Conservation (phyloP, 2,888 invertebrate species). For the Ennomos quercinarius region DNA sequence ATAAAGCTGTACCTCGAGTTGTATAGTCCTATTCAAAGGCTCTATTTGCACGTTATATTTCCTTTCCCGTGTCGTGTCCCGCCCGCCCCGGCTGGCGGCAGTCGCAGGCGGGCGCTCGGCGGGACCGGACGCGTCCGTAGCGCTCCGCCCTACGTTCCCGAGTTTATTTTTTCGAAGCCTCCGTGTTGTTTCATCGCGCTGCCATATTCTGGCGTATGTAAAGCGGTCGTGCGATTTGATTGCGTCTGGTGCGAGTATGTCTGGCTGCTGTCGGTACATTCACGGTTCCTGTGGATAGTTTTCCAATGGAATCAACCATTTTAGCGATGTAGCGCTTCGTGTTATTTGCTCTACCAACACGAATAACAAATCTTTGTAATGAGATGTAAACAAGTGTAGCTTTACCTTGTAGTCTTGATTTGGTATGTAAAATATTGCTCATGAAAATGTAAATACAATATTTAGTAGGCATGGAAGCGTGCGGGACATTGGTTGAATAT, state of each 20-base stretch:
- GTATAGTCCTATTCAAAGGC: constrained; percentile 15
- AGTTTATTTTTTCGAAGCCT: constrained; percentile 17
- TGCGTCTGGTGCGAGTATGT: constrained; percentile 5
- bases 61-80: constrained; percentile 30
- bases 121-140: constrained; percentile 49
- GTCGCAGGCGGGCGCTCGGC: constrained; percentile 52
- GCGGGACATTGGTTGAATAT: constrained; percentile 14
- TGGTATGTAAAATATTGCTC: neutral
- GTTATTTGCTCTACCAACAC: constrained; percentile 13
- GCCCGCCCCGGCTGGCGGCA: constrained; percentile 12
- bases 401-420: constrained; percentile 6
- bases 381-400: constrained; percentile 8
- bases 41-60: constrained; percentile 37
- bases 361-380: constrained; percentile 8
- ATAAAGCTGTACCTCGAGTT: neutral
- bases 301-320: neutral
- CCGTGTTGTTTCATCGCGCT: constrained; percentile 14
- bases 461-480: constrained; percentile 18
- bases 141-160: constrained; percentile 27
- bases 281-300: neutral
- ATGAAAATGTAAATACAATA: constrained; percentile 16
- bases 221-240: constrained; percentile 11
- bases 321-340: constrained; percentile 4
- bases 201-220: constrained; percentile 9
- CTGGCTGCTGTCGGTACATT: constrained; percentile 1